A percentile compares a stretch with the other conserved stretches of the same genome.
Evolutionary conservation across 2,888 invertebrate species (phyloP).

Genomic region (Operophtera brumata): DNA sequence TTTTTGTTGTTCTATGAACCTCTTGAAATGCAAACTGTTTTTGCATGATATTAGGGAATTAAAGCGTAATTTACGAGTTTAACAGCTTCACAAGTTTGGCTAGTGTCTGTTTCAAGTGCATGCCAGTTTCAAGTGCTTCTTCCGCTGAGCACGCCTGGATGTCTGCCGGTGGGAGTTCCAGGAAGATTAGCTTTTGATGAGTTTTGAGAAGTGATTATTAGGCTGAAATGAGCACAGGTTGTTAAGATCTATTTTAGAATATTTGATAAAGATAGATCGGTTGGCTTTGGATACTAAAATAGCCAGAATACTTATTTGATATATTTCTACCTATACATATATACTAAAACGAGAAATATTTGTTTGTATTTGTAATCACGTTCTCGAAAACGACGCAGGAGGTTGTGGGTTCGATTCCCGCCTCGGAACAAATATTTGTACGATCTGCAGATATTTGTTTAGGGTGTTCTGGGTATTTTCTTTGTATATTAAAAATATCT

Average conservation of each 20-base stretch:
- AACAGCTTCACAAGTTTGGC: slow-evolving; percentile 34
- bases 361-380: no score
- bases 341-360: no score
- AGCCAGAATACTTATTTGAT: no score
- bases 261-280: not conserved
- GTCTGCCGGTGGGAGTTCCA: slow-evolving; percentile 29
- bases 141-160: slow-evolving; percentile 41
- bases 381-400: no score
- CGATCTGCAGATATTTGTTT: no score
- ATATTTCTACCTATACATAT: no score
- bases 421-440: no score
- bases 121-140: slow-evolving; percentile 57
- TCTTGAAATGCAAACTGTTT: slow-evolving; percentile 6
- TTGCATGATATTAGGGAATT: slow-evolving; percentile 16
- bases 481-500: no score
- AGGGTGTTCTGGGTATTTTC: no score
- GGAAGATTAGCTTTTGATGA: slow-evolving; percentile 5
- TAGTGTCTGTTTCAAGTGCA: slow-evolving; percentile 36
- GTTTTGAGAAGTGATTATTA: slow-evolving; percentile 10
- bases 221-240: slow-evolving; percentile 5
- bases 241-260: not conserved
- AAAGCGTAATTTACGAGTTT: slow-evolving; percentile 45
- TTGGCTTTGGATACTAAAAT: not conserved
- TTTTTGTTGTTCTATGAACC: slow-evolving; percentile 1
- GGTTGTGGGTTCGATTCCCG: no score